phyloP scores from a whole-genome alignment of 2,797 vertebrate genomes.

The Pachyuromys duprasi region DNA sequence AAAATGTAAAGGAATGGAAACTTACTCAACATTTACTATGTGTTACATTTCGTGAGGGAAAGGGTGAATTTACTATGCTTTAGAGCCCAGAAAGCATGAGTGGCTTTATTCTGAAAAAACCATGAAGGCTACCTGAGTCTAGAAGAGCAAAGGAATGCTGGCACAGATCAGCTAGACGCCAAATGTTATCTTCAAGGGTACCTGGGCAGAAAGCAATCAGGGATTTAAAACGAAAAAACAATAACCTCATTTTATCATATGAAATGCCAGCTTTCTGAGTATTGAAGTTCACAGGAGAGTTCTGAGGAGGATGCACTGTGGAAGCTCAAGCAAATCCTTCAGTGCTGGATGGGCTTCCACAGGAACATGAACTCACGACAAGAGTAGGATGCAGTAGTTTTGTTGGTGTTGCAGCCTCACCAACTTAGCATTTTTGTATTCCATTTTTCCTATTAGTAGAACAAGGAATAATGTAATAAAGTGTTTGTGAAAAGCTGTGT shows the following conservation, averaged over 20 bases:
- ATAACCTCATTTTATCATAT: background rate
- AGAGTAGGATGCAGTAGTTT: background rate
- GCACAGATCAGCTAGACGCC: background rate
- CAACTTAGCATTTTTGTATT: background rate
- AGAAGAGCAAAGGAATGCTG: background rate
- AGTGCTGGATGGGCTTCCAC: background rate
- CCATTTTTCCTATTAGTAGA: background rate
- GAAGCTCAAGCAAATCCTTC: background rate
- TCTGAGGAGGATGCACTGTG: background rate
- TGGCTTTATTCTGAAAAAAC: background rate
- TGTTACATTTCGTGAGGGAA: background rate
- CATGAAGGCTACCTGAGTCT: background rate
- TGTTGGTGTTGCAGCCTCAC: background rate
- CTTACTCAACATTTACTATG: background rate
- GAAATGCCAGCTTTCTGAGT: background rate
- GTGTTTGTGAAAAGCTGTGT: constrained; percentile 3
- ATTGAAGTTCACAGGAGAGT: background rate
- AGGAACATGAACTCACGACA: background rate
- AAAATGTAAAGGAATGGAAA: background rate
- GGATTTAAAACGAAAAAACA: background rate
- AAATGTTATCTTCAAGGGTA: background rate
- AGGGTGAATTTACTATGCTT: background rate
- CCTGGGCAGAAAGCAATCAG: background rate
- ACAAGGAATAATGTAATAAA: background rate
- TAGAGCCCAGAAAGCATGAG: background rate